phyloP scores from a whole-genome alignment of 53 echinoderm and acorn worm species.

The Pentamera pediparva region DNA sequence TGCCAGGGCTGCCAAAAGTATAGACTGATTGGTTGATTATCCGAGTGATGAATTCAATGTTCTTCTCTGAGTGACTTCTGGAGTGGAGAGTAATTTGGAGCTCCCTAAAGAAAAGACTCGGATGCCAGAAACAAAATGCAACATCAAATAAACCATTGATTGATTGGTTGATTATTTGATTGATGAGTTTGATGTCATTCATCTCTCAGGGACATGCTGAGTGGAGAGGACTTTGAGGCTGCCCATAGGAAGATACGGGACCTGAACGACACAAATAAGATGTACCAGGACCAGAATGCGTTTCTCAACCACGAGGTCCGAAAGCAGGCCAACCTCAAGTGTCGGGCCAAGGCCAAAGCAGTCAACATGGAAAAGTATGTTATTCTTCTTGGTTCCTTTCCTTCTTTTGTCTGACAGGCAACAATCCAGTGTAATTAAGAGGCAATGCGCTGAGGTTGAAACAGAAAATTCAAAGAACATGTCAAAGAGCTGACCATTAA shows the following conservation, averaged over 20 bases:
- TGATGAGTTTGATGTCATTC: not conserved
- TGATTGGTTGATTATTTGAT: not conserved
- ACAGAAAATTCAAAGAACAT: no score
- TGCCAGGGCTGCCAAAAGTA: no score
- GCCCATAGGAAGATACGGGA: conserved; percentile 75
- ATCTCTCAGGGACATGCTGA: conserved; percentile 62
- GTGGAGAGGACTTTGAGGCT: conserved; percentile 75
- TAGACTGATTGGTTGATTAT: no score
- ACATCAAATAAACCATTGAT: not conserved
- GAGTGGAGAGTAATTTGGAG: no score
- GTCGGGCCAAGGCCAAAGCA: conserved; percentile 63
- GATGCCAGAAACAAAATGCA: no score
- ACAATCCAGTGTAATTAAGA: no score
- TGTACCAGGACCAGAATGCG: conserved; percentile 93
- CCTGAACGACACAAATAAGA: conserved; percentile 77
- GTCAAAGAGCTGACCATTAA: no score
- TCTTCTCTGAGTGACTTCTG: no score
- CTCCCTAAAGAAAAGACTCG: no score
- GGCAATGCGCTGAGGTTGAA: no score
- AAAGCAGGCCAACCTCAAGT: conserved; percentile 71
- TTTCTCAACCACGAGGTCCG: conserved; percentile 89
- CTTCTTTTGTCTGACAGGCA: not conserved
- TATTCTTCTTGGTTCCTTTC: not conserved
- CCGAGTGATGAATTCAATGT: no score
- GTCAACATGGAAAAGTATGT: conserved; percentile 59